Percentiles rank a stretch among this genome's conserved stretches.
Evolutionary conservation across 2,797 vertebrate genomes (phyloP).

Genomic region (Pseudochirops cupreus): DNA sequence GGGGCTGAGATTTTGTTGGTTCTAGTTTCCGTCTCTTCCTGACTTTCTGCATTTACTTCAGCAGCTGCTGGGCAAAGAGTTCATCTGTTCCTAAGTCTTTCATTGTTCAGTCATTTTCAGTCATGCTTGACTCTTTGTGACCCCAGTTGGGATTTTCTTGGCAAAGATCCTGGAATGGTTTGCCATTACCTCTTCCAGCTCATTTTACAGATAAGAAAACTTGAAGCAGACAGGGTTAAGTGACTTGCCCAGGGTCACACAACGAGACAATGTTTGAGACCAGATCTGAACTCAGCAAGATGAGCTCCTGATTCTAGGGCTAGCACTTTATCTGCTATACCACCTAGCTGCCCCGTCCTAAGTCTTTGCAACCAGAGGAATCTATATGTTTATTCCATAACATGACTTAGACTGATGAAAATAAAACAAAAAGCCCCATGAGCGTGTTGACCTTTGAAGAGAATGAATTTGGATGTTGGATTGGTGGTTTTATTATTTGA

Average conservation of each 20-base stretch:
- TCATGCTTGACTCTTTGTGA: neutral
- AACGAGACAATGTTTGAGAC: neutral
- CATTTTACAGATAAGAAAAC: neutral
- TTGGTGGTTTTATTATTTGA: slow-evolving; percentile 11
- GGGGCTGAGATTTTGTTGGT: neutral
- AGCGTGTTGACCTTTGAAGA: slow-evolving; percentile 45
- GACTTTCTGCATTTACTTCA: slow-evolving; percentile 52
- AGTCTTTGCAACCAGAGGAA: slow-evolving; percentile 28
- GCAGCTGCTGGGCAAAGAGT: neutral
- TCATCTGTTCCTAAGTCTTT: neutral
- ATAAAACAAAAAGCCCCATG: slow-evolving; percentile 26
- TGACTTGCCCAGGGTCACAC: neutral
- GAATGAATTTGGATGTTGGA: neutral
- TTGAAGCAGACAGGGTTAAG: neutral
- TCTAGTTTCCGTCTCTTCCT: slow-evolving; percentile 41
- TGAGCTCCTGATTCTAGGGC: neutral
- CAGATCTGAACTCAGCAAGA: neutral
- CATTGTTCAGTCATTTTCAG: neutral
- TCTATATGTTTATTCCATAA: neutral
- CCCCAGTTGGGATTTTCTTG: neutral
- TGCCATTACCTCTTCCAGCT: neutral
- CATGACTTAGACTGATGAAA: slow-evolving; percentile 39
- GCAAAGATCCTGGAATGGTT: neutral
- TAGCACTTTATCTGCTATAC: neutral
- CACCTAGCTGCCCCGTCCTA: slow-evolving; percentile 22